Base-by-base conservation (phyloP, 2,888 invertebrate genomes). In the Drosophila emarginata region DNA sequence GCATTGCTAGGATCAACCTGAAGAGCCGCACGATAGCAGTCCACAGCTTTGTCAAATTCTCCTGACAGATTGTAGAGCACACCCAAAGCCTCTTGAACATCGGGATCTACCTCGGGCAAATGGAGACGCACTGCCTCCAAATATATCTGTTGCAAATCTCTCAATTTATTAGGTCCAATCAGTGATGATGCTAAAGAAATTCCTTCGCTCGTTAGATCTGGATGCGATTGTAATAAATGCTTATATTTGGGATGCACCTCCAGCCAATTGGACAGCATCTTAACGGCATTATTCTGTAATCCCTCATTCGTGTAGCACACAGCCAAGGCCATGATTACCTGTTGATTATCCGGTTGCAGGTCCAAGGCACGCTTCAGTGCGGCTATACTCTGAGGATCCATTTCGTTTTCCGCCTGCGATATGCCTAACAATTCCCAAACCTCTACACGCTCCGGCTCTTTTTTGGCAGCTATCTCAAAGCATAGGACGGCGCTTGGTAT, bases 371-470 rank as follows among this genome's bases (percentile, higher is more conserved):
- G 96, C 89, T 96, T 96, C 32, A 99, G 93, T 0, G 99, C 99
- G 53, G 96, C 95, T 84, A 99, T 99, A 9, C 98, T 98, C 79
- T 95, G 93, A 2, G 97, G 96, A 92, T 99, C 99, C 94, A 92
- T 98, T 93, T 99, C 99, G 93, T 99, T 99, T 93, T 99, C 98
- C 40, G 99, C 98, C 91, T 99, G 98, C 32, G 98, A 96, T 60
- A 96, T 96, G 9, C 98, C 98, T 54, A 98, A 92, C 37, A 96
- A 92, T 72, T 96, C 94, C 98, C 98, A 98, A 0, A 96, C 96
- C 91, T 97, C 96, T 0, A 94, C 93, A 87, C 96, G 96, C 58
- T 95, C 93, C 1, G 96, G 95, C 57, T 96, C 93, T 89, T 97
- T 95, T 88, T 96, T 96, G 2, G 95, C 97, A 9, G 99, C 98